Conservation (phyloP, 92 coral and sea anemone genomes). For the Siderastrea siderea region DNA sequence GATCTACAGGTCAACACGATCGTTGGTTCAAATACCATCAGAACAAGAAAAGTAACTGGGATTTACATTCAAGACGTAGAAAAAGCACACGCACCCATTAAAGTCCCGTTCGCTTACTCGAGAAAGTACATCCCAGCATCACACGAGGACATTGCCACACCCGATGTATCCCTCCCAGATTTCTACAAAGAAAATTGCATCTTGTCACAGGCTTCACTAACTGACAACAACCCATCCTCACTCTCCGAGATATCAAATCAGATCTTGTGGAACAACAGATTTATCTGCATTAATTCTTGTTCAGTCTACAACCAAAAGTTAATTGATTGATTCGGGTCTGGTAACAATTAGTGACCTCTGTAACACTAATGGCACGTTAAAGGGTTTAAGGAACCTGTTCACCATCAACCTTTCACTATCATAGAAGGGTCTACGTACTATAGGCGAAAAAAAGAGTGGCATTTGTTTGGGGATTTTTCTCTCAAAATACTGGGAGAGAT, state of each 20-base stretch:
- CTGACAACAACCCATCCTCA: too few relatives aligned
- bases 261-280: too few relatives aligned
- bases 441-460: neutral
- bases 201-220: too few relatives aligned
- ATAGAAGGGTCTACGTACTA: neutral
- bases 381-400: too few relatives aligned
- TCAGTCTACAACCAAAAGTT: too few relatives aligned
- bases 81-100: slow-evolving; percentile 33
- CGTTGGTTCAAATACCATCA: neutral
- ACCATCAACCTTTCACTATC: too few relatives aligned
- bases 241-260: too few relatives aligned
- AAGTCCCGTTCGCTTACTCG: slow-evolving; percentile 44
- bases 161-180: neutral
- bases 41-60: neutral
- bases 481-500: slow-evolving; percentile 3
- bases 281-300: too few relatives aligned
- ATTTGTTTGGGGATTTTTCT: neutral
- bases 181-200: too few relatives aligned
- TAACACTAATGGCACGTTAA: too few relatives aligned
- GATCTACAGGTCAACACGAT: slow-evolving; percentile 45
- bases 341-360: too few relatives aligned
- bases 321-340: too few relatives aligned
- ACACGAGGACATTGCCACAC: slow-evolving; percentile 61
- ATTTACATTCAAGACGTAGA: slow-evolving; percentile 29
- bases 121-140: slow-evolving; percentile 18